Conservation (phyloP, 2,888 invertebrate species). For the Drosophila merina region DNA sequence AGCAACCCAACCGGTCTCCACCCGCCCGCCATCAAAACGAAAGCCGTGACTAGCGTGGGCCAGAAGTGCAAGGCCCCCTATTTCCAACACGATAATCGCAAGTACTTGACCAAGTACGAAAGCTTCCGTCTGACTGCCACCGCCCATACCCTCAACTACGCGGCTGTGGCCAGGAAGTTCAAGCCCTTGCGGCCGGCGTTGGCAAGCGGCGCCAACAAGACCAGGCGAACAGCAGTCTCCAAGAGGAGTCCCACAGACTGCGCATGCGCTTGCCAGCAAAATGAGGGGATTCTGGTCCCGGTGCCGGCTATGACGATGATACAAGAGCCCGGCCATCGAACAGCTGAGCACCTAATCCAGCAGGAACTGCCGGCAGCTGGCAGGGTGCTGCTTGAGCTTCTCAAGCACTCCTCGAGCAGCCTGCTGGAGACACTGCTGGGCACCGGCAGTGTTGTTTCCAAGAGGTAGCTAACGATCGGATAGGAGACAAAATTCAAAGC, state of each 20-base stretch:
- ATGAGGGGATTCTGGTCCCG: constrained; percentile 31
- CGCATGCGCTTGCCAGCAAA: constrained; percentile 71
- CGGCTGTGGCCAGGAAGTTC: constrained; percentile 81
- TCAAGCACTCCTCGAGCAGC: constrained; percentile 65
- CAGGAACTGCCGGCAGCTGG: constrained; percentile 31
- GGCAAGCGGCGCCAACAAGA: constrained; percentile 66
- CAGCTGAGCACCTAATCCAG: constrained; percentile 46
- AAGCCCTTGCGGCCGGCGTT: constrained; percentile 77
- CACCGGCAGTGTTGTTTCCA: constrained; percentile 58
- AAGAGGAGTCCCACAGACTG: constrained; percentile 58
- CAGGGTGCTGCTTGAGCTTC: constrained; percentile 61
- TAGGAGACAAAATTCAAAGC: too few relatives aligned
- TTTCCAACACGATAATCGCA: constrained; percentile 82
- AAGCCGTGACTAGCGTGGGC: constrained; percentile 24
- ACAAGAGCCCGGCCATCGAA: constrained; percentile 18
- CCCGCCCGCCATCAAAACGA: background rate
- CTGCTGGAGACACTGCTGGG: constrained; percentile 65
- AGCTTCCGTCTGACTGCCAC: constrained; percentile 65
- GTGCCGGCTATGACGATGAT: constrained; percentile 37
- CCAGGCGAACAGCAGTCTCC: constrained; percentile 57
- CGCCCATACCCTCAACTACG: constrained; percentile 70
- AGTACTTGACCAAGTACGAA: constrained; percentile 70
- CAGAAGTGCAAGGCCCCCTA: constrained; percentile 77
- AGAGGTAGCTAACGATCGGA: constrained; percentile 52
- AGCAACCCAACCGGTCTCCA: constrained; percentile 13